Evolutionary conservation across 2,888 invertebrate genomes (phyloP).

Genomic region (Rhopalosiphum nymphaeae): DNA sequence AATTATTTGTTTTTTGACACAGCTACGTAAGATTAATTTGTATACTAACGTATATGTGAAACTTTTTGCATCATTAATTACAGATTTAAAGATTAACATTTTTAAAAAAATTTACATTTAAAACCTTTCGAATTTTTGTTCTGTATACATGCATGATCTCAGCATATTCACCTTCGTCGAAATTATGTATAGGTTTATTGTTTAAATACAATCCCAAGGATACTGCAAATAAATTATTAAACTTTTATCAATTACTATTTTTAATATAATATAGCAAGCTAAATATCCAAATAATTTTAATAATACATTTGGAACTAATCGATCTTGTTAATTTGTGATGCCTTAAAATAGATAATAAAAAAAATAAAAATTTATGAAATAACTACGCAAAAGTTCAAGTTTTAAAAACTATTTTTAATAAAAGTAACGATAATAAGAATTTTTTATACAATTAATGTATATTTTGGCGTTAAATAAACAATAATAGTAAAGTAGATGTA

Average conservation of each 20-base stretch:
- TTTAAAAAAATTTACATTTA: no score
- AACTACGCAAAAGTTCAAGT: not conserved
- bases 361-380: not conserved
- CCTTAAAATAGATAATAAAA: not conserved
- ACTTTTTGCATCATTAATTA: not conserved
- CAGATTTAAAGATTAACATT: not conserved
- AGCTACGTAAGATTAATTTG: not conserved
- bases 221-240: not conserved
- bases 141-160: not conserved
- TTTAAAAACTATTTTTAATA: not conserved
- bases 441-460: not conserved
- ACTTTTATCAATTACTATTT: not conserved
- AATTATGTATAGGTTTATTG: not conserved
- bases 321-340: not conserved
- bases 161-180: not conserved
- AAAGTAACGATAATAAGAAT: not conserved
- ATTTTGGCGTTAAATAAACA: no score
- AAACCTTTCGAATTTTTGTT: not conserved
- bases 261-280: not conserved
- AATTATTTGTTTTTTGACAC: not conserved
- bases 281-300: no score
- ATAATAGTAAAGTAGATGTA: not conserved
- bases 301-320: not conserved
- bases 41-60: no score
- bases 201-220: not conserved